A percentile compares a stretch with the other conserved stretches of the same genome.
Evolutionary conservation across 2,113 vertebrate species (phyloP).

Genomic region (Tragulus kanchil): DNA sequence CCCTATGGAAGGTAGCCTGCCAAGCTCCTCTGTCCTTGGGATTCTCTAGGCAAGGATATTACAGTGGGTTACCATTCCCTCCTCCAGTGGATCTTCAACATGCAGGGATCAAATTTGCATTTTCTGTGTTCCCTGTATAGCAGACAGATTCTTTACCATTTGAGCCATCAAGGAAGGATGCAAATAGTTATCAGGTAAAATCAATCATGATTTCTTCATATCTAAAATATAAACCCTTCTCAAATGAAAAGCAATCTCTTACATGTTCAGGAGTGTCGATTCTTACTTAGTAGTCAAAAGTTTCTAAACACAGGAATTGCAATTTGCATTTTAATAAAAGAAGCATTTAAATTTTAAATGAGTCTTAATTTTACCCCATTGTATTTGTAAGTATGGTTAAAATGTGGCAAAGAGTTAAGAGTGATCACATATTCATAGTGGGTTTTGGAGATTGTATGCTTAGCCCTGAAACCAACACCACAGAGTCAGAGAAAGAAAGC

Average conservation of each 20-base stretch:
- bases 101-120: too few relatives aligned
- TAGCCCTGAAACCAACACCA: background rate
- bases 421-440: background rate
- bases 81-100: background rate
- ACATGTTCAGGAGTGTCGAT: background rate
- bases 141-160: background rate
- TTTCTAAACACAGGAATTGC: background rate
- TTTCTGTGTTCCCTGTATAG: background rate
- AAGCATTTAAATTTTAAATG: background rate
- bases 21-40: background rate
- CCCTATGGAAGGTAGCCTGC: background rate
- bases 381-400: background rate
- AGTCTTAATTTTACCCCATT: background rate
- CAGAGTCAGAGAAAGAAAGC: background rate
- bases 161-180: background rate
- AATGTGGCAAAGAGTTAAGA: background rate
- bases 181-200: background rate
- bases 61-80: background rate
- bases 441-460: background rate
- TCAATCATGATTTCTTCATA: background rate
- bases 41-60: background rate
- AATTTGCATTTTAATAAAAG: background rate
- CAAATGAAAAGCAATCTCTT: background rate
- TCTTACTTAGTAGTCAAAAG: background rate
- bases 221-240: background rate